phyloP scores from a whole-genome alignment of 2,113 vertebrate species.

The Camelus bactrianus region DNA sequence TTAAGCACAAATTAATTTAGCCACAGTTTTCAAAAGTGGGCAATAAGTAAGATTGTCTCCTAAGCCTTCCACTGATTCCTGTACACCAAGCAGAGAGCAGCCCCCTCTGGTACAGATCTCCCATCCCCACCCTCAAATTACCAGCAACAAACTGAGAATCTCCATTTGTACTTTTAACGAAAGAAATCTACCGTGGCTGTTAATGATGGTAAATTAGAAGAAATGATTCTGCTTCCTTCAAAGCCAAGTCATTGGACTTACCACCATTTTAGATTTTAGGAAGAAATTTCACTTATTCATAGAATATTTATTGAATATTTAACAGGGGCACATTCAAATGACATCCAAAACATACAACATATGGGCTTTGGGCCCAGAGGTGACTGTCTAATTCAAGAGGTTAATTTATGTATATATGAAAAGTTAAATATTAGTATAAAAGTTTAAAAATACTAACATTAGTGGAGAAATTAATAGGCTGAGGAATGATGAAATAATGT shows the following conservation, averaged over 20 bases:
- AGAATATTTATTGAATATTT: slow-evolving; percentile 54
- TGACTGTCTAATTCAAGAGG: background rate
- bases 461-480: background rate
- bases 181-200: background rate
- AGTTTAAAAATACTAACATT: slow-evolving; percentile 5
- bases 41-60: background rate
- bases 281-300: slow-evolving; percentile 30
- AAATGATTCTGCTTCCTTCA: background rate
- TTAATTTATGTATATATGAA: slow-evolving; percentile 1
- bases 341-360: background rate
- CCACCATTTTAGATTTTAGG: background rate
- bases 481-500: slow-evolving; percentile 37
- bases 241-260: background rate
- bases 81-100: background rate
- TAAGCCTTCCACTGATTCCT: background rate
- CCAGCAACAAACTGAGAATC: background rate
- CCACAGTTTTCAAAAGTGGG: background rate
- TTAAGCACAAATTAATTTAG: slow-evolving; percentile 36
- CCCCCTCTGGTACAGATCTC: background rate
- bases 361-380: background rate
- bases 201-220: slow-evolving; percentile 25
- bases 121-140: background rate
- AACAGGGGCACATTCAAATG: background rate
- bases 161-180: slow-evolving; percentile 31
- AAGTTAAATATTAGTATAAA: slow-evolving; percentile 4